A percentile compares a stretch with the other conserved stretches of the same genome.
Evolutionary conservation across 2,113 vertebrate species (phyloP).

Genomic region (Mixornis gularis): DNA sequence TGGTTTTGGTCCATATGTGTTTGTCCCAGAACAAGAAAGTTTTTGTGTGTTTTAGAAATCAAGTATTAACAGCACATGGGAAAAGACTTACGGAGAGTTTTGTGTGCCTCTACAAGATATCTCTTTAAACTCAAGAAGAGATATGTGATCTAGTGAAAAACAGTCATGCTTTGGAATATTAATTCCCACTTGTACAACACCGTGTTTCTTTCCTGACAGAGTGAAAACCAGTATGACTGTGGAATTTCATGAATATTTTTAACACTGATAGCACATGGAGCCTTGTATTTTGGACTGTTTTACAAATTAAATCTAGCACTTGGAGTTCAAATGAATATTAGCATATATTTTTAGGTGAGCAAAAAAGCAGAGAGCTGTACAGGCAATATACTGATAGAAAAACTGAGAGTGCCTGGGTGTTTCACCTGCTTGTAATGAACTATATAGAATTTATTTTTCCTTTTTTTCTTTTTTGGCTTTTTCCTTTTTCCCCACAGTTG

Average conservation of each 20-base stretch:
- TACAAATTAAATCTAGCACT: background rate
- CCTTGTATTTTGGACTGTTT: background rate
- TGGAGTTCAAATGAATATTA: background rate
- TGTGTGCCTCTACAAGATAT: background rate
- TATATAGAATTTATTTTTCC: background rate
- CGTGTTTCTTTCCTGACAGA: background rate
- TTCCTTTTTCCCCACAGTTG: background rate
- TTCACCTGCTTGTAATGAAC: background rate
- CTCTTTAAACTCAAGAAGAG: background rate
- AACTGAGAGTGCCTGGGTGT: background rate
- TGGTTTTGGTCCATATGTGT: background rate
- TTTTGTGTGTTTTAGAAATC: background rate
- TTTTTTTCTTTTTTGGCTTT: background rate
- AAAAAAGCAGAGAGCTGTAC: background rate
- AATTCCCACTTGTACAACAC: background rate
- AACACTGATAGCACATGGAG: background rate
- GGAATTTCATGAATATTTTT: background rate
- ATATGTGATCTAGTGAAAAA: background rate
- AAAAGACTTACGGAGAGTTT: background rate
- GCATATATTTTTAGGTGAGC: background rate
- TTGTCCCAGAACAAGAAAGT: background rate
- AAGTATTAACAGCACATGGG: background rate
- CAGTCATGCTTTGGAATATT: background rate
- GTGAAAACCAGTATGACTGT: background rate
- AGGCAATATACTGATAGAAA: background rate